phyloP scores from a whole-genome alignment of 2,888 invertebrate genomes.

The Nymphalis polychloros region DNA sequence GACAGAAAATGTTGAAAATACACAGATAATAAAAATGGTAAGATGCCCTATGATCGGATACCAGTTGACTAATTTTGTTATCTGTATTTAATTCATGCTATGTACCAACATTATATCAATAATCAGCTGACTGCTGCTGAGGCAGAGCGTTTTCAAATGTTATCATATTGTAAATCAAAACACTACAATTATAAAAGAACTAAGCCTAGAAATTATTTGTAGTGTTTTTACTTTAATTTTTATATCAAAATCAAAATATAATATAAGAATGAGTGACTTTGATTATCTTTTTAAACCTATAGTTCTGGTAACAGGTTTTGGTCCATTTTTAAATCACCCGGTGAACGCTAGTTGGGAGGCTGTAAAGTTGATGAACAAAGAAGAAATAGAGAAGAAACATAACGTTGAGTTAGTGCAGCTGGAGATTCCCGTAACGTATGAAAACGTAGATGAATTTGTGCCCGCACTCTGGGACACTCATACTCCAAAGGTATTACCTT shows the following conservation, averaged over 20 bases:
- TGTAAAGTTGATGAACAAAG: constrained; percentile 83
- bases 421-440: constrained; percentile 88
- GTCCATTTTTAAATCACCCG: constrained; percentile 86
- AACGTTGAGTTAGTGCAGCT: constrained; percentile 79
- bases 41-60: not conserved
- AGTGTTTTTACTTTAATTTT: not conserved
- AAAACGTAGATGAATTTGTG: constrained; percentile 83
- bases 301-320: constrained; percentile 88
- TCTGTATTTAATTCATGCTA: not conserved
- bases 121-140: constrained; percentile 58
- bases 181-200: not conserved
- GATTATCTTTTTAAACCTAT: constrained; percentile 62
- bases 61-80: not conserved
- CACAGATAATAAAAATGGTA: not conserved
- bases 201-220: not conserved
- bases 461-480: constrained; percentile 86
- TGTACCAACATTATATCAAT: constrained; percentile 43
- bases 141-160: not conserved
- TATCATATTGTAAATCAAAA: not conserved
- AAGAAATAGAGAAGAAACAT: constrained; percentile 75
- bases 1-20: not conserved
- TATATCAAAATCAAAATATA: not conserved
- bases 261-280: constrained; percentile 51
- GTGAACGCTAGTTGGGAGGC: constrained; percentile 93
- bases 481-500: constrained; percentile 83